A percentile compares a stretch with the other conserved stretches of the same genome.
These are phyloP conservation scores for Cotesia chilonis DNA, from an alignment of 1,140 invertebrate species.

Conservation along the genomic window DNA sequence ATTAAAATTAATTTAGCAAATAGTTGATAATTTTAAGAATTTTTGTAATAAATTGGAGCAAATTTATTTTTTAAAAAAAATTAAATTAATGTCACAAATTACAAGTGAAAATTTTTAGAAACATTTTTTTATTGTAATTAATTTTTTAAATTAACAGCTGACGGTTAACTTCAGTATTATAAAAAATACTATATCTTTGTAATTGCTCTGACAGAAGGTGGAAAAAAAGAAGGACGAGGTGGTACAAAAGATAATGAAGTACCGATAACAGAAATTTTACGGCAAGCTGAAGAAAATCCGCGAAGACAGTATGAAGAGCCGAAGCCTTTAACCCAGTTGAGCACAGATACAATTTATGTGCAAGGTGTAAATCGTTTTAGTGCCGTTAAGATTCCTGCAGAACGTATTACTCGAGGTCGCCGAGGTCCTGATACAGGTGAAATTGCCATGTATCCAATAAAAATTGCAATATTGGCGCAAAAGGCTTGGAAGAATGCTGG, in stretches of 20 bases:
- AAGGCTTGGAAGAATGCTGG: conserved; percentile 53
- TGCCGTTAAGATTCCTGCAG: conserved; percentile 52
- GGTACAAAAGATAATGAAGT: conserved; percentile 43
- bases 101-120: too few relatives aligned
- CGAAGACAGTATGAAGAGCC: conserved; percentile 56
- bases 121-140: too few relatives aligned
- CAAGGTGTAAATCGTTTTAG: conserved; percentile 60
- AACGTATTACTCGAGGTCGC: conserved; percentile 36
- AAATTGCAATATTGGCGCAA: conserved; percentile 54
- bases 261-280: conserved; percentile 60
- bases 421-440: conserved; percentile 40
- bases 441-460: conserved; percentile 44
- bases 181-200: too few relatives aligned
- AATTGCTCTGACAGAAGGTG: too few relatives aligned
- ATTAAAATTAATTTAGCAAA: too few relatives aligned
- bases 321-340: conserved; percentile 51
- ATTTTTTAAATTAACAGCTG: too few relatives aligned
- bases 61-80: too few relatives aligned
- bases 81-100: too few relatives aligned
- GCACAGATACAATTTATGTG: conserved; percentile 61
- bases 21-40: too few relatives aligned
- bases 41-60: too few relatives aligned
- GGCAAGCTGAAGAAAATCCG: conserved; percentile 50
- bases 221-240: neutral
- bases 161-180: too few relatives aligned